Evolutionary conservation across 2,888 invertebrate species (phyloP).

Genomic region (Oscheius onirici): DNA sequence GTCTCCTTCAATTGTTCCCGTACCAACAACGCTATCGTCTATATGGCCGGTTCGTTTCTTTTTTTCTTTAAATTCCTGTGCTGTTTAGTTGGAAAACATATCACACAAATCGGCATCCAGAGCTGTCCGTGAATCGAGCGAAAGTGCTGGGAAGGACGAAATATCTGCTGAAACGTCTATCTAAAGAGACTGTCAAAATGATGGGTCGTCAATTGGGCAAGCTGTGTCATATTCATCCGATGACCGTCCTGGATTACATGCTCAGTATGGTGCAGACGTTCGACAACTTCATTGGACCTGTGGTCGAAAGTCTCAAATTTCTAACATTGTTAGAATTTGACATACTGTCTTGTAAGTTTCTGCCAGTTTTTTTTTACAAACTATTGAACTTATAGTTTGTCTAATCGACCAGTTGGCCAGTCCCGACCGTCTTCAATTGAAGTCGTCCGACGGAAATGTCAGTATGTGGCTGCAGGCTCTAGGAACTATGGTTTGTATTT

Average conservation of each 20-base stretch:
- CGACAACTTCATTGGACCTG: conserved; percentile 92
- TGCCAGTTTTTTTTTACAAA: too few species aligned
- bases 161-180: conserved; percentile 89
- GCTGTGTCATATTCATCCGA: conserved; percentile 93
- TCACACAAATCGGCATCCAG: conserved; percentile 83
- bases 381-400: too few species aligned
- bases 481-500: conserved; percentile 88
- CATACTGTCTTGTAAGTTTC: conserved; percentile 82
- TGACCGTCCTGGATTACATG: conserved; percentile 94
- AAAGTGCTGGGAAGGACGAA: conserved; percentile 90
- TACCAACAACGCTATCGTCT: conserved; percentile 72
- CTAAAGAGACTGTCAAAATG: conserved; percentile 97
- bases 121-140: conserved; percentile 84
- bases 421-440: conserved; percentile 80
- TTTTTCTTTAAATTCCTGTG: neutral
- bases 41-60: conserved; percentile 40
- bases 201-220: conserved; percentile 95
- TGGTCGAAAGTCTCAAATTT: conserved; percentile 96
- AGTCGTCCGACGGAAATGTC: conserved; percentile 89
- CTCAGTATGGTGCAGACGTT: conserved; percentile 81
- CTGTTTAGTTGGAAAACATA: conserved; percentile 88
- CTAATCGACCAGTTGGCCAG: conserved; percentile 88
- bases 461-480: conserved; percentile 80
- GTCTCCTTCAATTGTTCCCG: conserved; percentile 76
- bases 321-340: conserved; percentile 93